phyloP scores from a whole-genome alignment of 2,113 vertebrate genomes.

The Lepus americanus region DNA sequence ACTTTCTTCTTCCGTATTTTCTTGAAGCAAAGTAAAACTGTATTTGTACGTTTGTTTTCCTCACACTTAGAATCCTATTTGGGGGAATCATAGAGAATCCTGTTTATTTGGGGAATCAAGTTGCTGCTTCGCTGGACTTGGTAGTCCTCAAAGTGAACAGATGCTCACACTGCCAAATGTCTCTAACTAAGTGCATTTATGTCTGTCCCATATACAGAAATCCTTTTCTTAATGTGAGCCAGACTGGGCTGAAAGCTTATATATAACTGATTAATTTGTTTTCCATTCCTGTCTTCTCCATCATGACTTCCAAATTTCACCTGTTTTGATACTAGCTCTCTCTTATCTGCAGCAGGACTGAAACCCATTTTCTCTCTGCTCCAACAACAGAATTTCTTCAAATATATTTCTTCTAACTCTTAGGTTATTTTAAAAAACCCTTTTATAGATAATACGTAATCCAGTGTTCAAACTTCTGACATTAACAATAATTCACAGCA shows the following conservation, averaged over 20 bases:
- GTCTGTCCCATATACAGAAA: background rate
- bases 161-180: background rate
- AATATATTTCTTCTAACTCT: background rate
- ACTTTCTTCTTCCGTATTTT: background rate
- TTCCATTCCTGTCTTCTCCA: conserved; percentile 9
- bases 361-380: conserved; percentile 21
- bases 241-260: background rate
- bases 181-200: background rate
- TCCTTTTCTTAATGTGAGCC: no score
- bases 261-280: background rate
- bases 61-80: background rate
- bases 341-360: background rate
- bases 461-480: conserved; percentile 19
- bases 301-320: background rate
- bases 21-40: background rate
- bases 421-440: background rate
- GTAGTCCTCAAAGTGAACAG: background rate
- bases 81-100: background rate
- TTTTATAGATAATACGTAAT: conserved; percentile 32
- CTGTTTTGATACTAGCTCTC: conserved; percentile 45
- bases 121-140: background rate
- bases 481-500: conserved; percentile 45
- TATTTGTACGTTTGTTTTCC: background rate
- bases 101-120: conserved; percentile 15
- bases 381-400: background rate